Percentiles rank a stretch among this genome's conserved stretches.
phyloP scores from a whole-genome alignment of 2,113 vertebrate species.

The Spea bombifrons region DNA sequence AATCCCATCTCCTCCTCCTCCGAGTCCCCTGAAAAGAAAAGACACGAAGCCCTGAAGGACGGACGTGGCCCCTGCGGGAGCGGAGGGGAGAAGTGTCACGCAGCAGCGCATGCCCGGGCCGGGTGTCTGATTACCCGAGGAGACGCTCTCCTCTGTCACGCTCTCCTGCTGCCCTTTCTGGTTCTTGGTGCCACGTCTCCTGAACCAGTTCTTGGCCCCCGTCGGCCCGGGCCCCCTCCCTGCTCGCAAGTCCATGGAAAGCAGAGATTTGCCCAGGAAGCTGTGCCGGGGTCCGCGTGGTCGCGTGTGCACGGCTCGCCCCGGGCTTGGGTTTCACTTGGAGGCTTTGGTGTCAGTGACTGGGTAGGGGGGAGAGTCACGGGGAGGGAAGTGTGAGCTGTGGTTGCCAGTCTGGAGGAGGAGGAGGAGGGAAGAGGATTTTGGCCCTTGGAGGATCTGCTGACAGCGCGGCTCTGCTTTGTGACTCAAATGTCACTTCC shows the following conservation, averaged over 20 bases:
- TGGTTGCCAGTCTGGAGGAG: neutral
- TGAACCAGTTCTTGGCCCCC: slow-evolving; percentile 8
- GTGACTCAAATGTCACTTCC: slow-evolving; percentile 26
- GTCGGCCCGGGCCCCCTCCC: neutral
- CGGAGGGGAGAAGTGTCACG: neutral
- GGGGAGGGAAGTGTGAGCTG: neutral
- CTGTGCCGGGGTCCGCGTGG: neutral
- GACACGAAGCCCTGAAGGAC: fast-evolving
- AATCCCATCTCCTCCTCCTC: slow-evolving; percentile 89
- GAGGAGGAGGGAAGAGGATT: slow-evolving; percentile 6
- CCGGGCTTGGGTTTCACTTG: neutral
- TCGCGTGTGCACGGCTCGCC: neutral
- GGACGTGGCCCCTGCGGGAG: fast-evolving
- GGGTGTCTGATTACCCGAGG: neutral
- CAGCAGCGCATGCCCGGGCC: neutral
- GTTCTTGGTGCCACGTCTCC: neutral
- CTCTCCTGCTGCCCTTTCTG: neutral
- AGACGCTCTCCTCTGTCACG: slow-evolving; percentile 10
- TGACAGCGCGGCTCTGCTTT: neutral
- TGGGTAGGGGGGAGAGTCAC: neutral
- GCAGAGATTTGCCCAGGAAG: neutral
- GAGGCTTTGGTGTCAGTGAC: neutral
- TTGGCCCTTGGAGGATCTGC: slow-evolving; percentile 8
- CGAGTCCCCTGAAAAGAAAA: slow-evolving; percentile 70
- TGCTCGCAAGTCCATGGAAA: neutral